Conservation (phyloP, 1,140 invertebrate species). For the Drosophila navojoa region DNA sequence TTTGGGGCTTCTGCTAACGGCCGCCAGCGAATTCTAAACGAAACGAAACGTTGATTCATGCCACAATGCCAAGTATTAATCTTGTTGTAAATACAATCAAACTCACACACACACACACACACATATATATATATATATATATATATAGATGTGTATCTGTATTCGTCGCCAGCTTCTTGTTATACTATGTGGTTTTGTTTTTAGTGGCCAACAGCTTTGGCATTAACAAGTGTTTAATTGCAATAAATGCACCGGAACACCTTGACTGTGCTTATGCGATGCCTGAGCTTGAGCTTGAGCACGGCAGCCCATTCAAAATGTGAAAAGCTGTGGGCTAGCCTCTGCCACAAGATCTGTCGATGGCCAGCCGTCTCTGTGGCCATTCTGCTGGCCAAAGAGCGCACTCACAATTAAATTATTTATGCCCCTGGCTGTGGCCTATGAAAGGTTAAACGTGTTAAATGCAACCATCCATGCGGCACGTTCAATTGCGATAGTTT, state of each 20-base stretch:
- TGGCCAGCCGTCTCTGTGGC: conserved; percentile 14
- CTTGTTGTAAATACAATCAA: conserved; percentile 25
- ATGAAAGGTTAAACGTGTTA: conserved; percentile 45
- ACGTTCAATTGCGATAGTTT: conserved; percentile 5
- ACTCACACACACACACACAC: conserved; percentile 41
- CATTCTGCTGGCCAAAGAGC: conserved; percentile 52
- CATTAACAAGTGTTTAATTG: conserved; percentile 80
- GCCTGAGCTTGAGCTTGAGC: conserved; percentile 54
- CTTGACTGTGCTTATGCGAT: conserved; percentile 51
- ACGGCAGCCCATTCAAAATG: conserved; percentile 6
- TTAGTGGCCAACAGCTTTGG: conserved; percentile 56
- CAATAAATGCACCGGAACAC: conserved; percentile 79
- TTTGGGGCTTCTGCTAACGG: conserved; percentile 66
- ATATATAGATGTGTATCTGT: not conserved
- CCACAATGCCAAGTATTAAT: conserved; percentile 39
- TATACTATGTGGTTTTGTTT: conserved; percentile 59
- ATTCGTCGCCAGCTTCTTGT: conserved; percentile 54
- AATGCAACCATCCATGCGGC: conserved; percentile 11
- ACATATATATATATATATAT: too few species aligned
- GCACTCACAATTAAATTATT: conserved; percentile 42
- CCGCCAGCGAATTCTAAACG: conserved; percentile 67
- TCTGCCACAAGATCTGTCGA: not conserved
- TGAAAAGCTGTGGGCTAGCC: conserved; percentile 11
- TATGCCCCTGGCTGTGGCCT: conserved; percentile 27
- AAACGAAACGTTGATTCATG: conserved; percentile 50